A percentile compares a stretch with the other conserved stretches of the same genome.
These are phyloP conservation scores for Acrocera orbiculus DNA, from an alignment of 2,888 invertebrate species.

Conservation along the genomic window DNA sequence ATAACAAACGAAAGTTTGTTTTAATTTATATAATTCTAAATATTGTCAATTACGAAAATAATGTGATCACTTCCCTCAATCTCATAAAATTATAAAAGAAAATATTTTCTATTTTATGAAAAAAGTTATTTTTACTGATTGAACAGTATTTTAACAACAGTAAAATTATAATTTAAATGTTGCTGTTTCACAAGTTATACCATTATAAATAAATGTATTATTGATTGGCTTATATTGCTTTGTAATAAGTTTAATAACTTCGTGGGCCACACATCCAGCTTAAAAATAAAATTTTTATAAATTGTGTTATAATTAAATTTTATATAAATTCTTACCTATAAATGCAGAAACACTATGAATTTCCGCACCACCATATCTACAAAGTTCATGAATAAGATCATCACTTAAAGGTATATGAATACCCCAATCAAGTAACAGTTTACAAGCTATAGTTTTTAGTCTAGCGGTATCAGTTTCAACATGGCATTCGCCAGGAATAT, in stretches of 20 bases:
- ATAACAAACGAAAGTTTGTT: no score
- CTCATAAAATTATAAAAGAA: no score
- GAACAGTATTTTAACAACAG: no score
- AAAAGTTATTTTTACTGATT: no score
- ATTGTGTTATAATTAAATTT: background rate
- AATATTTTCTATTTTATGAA: no score
- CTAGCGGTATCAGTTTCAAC: conserved; percentile 81
- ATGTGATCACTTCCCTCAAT: no score
- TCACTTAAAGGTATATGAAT: conserved; percentile 65
- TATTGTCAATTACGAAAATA: no score
- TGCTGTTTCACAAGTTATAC: conserved; percentile 68
- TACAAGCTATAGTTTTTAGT: conserved; percentile 54
- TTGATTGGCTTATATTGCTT: conserved; percentile 91
- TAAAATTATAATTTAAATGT: conserved; percentile 53
- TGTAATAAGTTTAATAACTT: conserved; percentile 87
- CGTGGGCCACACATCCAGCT: conserved; percentile 89
- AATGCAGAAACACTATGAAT: conserved; percentile 88
- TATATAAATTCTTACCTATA: conserved; percentile 36
- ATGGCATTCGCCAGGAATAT: conserved; percentile 77
- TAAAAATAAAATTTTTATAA: conserved; percentile 14
- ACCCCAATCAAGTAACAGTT: conserved; percentile 72
- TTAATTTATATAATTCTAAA: no score
- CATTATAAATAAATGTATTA: conserved; percentile 92
- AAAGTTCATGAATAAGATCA: conserved; percentile 88
- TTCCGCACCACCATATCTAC: conserved; percentile 87